Evolutionary conservation across 2,888 invertebrate genomes (phyloP).

Genomic region (Cheiracanthium punctorium): DNA sequence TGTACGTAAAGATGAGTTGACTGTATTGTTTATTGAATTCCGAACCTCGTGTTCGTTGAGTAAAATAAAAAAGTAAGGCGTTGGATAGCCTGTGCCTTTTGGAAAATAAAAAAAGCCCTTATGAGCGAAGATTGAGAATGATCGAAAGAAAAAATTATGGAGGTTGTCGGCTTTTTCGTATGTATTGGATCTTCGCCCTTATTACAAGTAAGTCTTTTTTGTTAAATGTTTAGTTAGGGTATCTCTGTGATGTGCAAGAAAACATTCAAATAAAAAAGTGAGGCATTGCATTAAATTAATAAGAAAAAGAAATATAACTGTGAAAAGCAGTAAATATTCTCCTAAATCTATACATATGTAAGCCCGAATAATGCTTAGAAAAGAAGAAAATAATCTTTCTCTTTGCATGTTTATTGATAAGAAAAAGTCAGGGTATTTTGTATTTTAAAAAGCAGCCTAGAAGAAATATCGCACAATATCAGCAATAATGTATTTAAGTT

Average conservation of each 20-base stretch:
- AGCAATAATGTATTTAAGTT: no score
- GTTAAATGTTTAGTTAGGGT: not conserved
- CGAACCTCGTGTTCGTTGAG: slow-evolving; percentile 47
- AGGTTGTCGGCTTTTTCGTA: slow-evolving; percentile 41
- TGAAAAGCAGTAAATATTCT: no score
- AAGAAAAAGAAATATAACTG: no score
- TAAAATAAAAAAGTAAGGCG: slow-evolving; percentile 23
- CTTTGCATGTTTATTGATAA: no score
- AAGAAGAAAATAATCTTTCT: no score
- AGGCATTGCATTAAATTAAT: no score
- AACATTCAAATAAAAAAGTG: not conserved
- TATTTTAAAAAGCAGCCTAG: no score
- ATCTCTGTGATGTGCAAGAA: not conserved
- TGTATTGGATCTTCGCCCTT: slow-evolving; percentile 60
- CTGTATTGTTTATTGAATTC: slow-evolving; percentile 29
- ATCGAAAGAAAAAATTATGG: slow-evolving; percentile 31
- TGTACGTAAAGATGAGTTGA: slow-evolving; percentile 30
- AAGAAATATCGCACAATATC: no score
- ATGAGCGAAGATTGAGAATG: slow-evolving; percentile 48
- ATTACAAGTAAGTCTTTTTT: slow-evolving; percentile 49
- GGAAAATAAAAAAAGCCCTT: slow-evolving; percentile 5
- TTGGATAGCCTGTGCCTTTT: slow-evolving; percentile 25
- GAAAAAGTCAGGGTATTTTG: no score
- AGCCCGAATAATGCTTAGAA: no score
- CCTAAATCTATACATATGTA: no score